Conservation (phyloP, 2,888 invertebrate genomes). For the Drosophila quinaria region DNA sequence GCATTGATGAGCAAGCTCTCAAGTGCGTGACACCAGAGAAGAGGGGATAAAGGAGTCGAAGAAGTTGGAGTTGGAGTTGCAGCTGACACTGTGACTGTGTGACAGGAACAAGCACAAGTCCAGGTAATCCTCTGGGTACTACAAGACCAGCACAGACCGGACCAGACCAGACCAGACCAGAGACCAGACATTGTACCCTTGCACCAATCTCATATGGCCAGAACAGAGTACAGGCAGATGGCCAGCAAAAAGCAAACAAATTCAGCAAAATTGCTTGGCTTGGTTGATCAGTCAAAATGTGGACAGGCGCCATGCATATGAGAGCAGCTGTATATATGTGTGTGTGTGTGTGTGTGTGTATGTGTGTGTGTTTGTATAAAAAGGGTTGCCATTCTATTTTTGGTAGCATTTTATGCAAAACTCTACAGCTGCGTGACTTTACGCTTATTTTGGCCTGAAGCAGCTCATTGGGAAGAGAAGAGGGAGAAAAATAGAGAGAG, state of each 20-base stretch:
- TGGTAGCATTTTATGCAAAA: slow-evolving; percentile 65
- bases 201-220: slow-evolving; percentile 4
- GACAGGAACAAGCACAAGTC: slow-evolving; percentile 73
- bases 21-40: slow-evolving; percentile 66
- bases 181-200: neutral
- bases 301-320: slow-evolving; percentile 22
- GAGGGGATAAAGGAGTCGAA: neutral
- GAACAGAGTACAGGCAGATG: slow-evolving; percentile 1
- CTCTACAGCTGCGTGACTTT: slow-evolving; percentile 58
- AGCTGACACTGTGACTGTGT: slow-evolving; percentile 50
- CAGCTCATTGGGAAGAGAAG: slow-evolving; percentile 6
- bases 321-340: neutral
- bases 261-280: slow-evolving; percentile 65
- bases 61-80: slow-evolving; percentile 5
- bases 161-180: slow-evolving; percentile 29
- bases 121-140: slow-evolving; percentile 77
- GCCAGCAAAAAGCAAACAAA: slow-evolving; percentile 40
- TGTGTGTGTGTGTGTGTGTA: slow-evolving; percentile 5
- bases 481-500: neutral
- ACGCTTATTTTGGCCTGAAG: slow-evolving; percentile 52
- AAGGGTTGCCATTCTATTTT: slow-evolving; percentile 42
- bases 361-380: slow-evolving; percentile 15
- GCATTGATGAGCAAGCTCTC: slow-evolving; percentile 62
- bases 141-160: slow-evolving; percentile 43
- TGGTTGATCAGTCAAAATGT: slow-evolving; percentile 57